These are phyloP conservation scores for Diabrotica undecimpunctata DNA, from an alignment of 1,140 invertebrate genomes.

Conservation along the genomic window DNA sequence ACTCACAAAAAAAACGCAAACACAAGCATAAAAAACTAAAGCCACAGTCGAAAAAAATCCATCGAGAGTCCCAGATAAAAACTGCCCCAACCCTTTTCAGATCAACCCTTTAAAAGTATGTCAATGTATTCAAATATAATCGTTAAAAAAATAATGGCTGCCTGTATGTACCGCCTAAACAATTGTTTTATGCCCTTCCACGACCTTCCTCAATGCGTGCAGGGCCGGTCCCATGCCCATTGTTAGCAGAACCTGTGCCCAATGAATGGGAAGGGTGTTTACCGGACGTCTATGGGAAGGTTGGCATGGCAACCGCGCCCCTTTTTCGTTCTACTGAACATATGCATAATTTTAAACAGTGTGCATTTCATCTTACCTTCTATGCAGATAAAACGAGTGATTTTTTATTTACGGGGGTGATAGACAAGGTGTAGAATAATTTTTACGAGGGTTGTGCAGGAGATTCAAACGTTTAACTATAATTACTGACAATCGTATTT, in stretches of 20 bases:
- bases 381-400: too few species aligned
- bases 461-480: too few species aligned
- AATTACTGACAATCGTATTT: too few species aligned
- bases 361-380: neutral
- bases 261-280: slow-evolving; percentile 9
- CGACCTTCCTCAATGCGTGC: slow-evolving; percentile 3
- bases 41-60: slow-evolving; percentile 8
- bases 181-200: slow-evolving; percentile 16
- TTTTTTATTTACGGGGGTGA: too few species aligned
- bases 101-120: slow-evolving; percentile 13
- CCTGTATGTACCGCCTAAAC: slow-evolving; percentile 8
- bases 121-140: slow-evolving; percentile 5
- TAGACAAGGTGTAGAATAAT: too few species aligned
- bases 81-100: slow-evolving; percentile 8
- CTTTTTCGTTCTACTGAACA: slow-evolving; percentile 7
- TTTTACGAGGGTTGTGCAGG: too few species aligned
- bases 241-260: neutral
- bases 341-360: slow-evolving; percentile 2
- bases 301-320: slow-evolving; percentile 12
- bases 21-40: slow-evolving; percentile 3
- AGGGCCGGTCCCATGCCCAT: slow-evolving; percentile 11
- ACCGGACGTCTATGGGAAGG: slow-evolving; percentile 7
- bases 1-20: slow-evolving; percentile 9
- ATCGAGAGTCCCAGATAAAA: slow-evolving; percentile 7
- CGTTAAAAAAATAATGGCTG: slow-evolving; percentile 5